phyloP scores from a whole-genome alignment of 2,797 vertebrate genomes.

The Xenentodon cancila region DNA sequence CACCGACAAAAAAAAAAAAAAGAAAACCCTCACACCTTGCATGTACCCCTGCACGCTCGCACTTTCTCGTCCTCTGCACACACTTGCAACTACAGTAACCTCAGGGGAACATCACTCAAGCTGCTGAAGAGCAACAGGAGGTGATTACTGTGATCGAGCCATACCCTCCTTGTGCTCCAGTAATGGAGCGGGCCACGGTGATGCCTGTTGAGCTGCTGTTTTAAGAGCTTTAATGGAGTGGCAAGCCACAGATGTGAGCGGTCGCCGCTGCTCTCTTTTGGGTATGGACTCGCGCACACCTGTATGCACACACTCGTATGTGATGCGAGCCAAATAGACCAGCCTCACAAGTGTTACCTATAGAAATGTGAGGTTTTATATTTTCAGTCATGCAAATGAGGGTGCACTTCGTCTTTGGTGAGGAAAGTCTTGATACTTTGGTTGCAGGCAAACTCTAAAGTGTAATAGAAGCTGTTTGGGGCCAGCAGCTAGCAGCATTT shows the following conservation, averaged over 20 bases:
- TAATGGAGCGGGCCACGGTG: constrained; percentile 53
- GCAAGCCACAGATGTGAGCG: constrained; percentile 37
- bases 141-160: constrained; percentile 58
- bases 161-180: constrained; percentile 49
- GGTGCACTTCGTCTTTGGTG: neutral
- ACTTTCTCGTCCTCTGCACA: constrained; percentile 9
- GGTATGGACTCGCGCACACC: constrained; percentile 16
- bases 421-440: neutral
- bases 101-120: constrained; percentile 62
- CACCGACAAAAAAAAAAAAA: constrained; percentile 30
- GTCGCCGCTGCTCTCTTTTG: constrained; percentile 38
- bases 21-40: constrained; percentile 12
- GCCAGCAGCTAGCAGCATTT: no score
- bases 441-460: no score
- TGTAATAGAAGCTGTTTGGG: no score
- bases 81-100: constrained; percentile 48
- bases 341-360: constrained; percentile 9
- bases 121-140: constrained; percentile 64
- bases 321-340: constrained; percentile 22
- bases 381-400: constrained; percentile 12
- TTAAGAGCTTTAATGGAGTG: constrained; percentile 76
- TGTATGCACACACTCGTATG: neutral
- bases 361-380: no score
- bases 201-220: constrained; percentile 66
- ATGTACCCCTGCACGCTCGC: constrained; percentile 19